A percentile compares a stretch with the other conserved stretches of the same genome.
Evolutionary conservation across 2,797 vertebrate genomes (phyloP).

Genomic region (Scomberomorus guttatus): DNA sequence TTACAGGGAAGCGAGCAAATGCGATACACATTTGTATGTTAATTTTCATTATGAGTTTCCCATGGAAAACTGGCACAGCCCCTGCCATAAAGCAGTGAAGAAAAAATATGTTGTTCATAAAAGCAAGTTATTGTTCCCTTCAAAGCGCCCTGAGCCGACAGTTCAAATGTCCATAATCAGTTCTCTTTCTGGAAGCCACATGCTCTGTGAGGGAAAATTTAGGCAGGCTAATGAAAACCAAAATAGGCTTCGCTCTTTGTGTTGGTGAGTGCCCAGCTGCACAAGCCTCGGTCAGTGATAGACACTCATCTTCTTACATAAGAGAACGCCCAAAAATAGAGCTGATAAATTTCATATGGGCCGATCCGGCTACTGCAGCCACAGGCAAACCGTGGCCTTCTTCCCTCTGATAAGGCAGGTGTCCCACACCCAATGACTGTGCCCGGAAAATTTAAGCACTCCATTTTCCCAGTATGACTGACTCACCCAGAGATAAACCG

Average conservation of each 20-base stretch:
- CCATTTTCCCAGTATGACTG: slow-evolving; percentile 37
- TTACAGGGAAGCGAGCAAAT: slow-evolving; percentile 58
- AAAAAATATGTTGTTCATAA: slow-evolving; percentile 79
- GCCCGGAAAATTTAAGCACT: slow-evolving; percentile 31
- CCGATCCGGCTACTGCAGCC: slow-evolving; percentile 30
- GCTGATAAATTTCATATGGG: slow-evolving; percentile 57
- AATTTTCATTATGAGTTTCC: slow-evolving; percentile 78
- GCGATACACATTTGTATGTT: slow-evolving; percentile 62
- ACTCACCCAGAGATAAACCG: slow-evolving; percentile 27
- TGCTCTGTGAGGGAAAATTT: slow-evolving; percentile 66
- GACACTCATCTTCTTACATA: slow-evolving; percentile 64
- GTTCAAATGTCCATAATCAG: slow-evolving; percentile 78
- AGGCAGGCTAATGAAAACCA: slow-evolving; percentile 69
- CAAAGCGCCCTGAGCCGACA: slow-evolving; percentile 66
- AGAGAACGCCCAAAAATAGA: slow-evolving; percentile 63
- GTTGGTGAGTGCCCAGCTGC: slow-evolving; percentile 61
- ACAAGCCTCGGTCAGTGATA: slow-evolving; percentile 37
- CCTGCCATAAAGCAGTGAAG: slow-evolving; percentile 59
- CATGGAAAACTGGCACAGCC: slow-evolving; percentile 82
- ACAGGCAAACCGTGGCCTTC: slow-evolving; percentile 27
- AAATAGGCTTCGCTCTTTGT: slow-evolving; percentile 52
- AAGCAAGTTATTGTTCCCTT: slow-evolving; percentile 82
- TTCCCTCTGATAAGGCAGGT: slow-evolving; percentile 63
- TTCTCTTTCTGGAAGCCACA: slow-evolving; percentile 78
- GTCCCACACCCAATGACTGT: slow-evolving; percentile 49